Conservation (phyloP, 1,140 invertebrate species). For the Zaprionus inermis region DNA sequence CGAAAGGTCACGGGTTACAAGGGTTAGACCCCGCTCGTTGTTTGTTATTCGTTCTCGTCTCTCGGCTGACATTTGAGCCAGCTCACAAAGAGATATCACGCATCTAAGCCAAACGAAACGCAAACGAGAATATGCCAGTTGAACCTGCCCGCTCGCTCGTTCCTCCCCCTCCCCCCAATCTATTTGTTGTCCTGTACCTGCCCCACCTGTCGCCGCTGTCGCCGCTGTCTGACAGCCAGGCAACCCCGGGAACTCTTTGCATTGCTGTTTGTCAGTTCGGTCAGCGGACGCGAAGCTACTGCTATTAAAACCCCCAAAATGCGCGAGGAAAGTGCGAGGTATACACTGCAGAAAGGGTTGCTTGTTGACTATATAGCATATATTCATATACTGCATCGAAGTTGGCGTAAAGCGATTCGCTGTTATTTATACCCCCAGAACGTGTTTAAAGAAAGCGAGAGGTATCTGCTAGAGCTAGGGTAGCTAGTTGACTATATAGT, state of each 20-base stretch:
- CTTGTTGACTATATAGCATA: not conserved
- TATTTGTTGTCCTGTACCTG: not conserved
- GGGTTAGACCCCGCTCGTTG: slow-evolving; percentile 50
- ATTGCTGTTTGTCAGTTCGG: not conserved
- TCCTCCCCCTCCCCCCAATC: not conserved
- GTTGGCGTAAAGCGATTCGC: not conserved
- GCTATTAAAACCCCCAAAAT: not conserved
- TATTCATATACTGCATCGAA: not conserved
- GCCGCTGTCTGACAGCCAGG: not conserved
- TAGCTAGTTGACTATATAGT: not conserved
- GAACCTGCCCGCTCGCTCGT: too few relatives aligned
- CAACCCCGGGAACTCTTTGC: slow-evolving; percentile 5
- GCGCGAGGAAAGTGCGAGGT: not conserved
- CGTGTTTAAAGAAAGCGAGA: not conserved
- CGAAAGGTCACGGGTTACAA: slow-evolving; percentile 62
- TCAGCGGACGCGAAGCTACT: not conserved
- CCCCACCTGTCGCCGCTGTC: not conserved
- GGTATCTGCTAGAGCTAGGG: not conserved
- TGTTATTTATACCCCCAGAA: not conserved
- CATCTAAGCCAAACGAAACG: slow-evolving; percentile 34
- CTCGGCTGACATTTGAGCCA: slow-evolving; percentile 53
- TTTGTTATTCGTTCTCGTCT: slow-evolving; percentile 10
- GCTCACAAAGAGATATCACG: slow-evolving; percentile 54
- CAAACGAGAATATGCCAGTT: slow-evolving; percentile 12
- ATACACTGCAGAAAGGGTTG: not conserved